These are phyloP conservation scores for Siniperca chuatsi DNA, from an alignment of 2,113 vertebrate species.

Conservation along the genomic window DNA sequence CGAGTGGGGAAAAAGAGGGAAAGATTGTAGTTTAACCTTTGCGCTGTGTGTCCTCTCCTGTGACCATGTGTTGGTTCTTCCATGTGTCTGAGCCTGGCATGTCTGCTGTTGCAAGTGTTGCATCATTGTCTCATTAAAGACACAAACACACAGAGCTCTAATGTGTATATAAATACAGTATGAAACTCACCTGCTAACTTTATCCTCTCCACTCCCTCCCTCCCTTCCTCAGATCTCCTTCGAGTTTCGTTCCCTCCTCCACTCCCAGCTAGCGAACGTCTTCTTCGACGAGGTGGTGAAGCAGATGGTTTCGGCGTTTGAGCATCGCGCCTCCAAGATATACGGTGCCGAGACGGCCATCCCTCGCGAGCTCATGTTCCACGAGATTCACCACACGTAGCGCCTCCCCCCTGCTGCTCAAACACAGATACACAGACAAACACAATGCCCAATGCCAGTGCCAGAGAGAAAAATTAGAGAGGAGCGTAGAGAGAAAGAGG, in stretches of 20 bases:
- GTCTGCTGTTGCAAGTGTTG: not conserved
- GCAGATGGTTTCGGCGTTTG: slow-evolving; percentile 95
- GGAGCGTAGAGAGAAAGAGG: slow-evolving; percentile 12
- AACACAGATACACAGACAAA: slow-evolving; percentile 10
- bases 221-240: slow-evolving; percentile 89
- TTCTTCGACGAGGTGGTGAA: slow-evolving; percentile 98
- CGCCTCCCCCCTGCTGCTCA: not conserved
- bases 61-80: not conserved
- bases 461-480: slow-evolving; percentile 15
- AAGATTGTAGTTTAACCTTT: not conserved
- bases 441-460: slow-evolving; percentile 1
- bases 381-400: slow-evolving; percentile 93
- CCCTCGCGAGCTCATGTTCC: slow-evolving; percentile 93
- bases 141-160: not conserved
- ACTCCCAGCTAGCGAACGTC: slow-evolving; percentile 92
- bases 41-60: not conserved
- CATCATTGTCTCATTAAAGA: not conserved
- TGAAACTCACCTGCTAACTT: not conserved
- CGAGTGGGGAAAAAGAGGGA: not conserved
- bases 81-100: not conserved
- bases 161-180: not conserved
- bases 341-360: slow-evolving; percentile 92
- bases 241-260: slow-evolving; percentile 95
- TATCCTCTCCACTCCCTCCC: not conserved
- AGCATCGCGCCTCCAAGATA: slow-evolving; percentile 88